A percentile compares a stretch with the other conserved stretches of the same genome.
phyloP scores from a whole-genome alignment of 1,140 invertebrate species.

The Meteorus sp. region DNA sequence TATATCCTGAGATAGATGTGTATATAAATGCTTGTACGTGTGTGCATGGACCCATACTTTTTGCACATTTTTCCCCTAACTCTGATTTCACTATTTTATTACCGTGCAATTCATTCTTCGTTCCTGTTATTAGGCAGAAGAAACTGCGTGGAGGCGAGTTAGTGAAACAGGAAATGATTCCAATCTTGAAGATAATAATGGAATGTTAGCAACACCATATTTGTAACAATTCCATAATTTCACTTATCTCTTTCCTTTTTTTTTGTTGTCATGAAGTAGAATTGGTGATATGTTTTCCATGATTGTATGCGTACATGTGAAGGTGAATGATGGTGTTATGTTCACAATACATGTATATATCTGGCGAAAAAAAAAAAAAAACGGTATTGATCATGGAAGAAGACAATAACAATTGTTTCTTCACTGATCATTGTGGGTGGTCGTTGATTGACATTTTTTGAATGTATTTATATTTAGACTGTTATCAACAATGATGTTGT shows the following conservation, averaged over 20 bases:
- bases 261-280: background rate
- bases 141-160: too few relatives aligned
- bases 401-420: background rate
- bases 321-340: background rate
- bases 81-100: too few relatives aligned
- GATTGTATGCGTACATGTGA: background rate
- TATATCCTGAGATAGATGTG: slow-evolving; percentile 25
- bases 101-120: too few relatives aligned
- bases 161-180: too few relatives aligned
- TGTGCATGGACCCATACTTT: background rate
- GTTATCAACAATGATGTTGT: slow-evolving; percentile 3
- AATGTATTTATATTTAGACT: background rate
- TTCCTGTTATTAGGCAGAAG: too few relatives aligned
- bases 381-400: slow-evolving; percentile 2
- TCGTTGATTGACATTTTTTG: background rate
- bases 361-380: slow-evolving; percentile 1
- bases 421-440: background rate
- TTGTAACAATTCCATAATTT: too few relatives aligned
- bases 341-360: too few relatives aligned
- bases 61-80: background rate
- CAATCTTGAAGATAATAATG: too few relatives aligned
- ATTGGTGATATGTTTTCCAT: background rate
- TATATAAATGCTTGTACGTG: background rate
- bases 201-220: too few relatives aligned
- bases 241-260: too few relatives aligned